These are phyloP conservation scores for Drosophila lacicola DNA, from an alignment of 2,888 invertebrate genomes.

Conservation along the genomic window DNA sequence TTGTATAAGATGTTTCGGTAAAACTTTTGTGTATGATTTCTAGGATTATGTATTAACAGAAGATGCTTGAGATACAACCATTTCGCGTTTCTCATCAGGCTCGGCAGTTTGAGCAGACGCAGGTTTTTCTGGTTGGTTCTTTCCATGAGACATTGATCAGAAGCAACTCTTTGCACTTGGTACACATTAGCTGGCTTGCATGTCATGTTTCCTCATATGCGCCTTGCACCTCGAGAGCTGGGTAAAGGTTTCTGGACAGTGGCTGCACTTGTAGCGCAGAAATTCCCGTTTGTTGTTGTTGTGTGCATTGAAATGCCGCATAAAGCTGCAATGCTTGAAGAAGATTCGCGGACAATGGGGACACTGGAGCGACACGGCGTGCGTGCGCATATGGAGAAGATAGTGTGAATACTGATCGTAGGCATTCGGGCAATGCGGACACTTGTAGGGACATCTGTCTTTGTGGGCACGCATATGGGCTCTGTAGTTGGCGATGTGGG, in stretches of 20 bases:
- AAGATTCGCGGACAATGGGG: constrained; percentile 20
- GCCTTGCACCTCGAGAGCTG: not conserved
- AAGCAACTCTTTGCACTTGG: too few species aligned
- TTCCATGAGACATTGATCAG: too few species aligned
- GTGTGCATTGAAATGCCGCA: too few species aligned
- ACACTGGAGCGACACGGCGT: constrained; percentile 11
- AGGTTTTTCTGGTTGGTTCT: too few species aligned
- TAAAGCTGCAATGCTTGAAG: not conserved
- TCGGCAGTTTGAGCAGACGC: too few species aligned
- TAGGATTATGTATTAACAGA: too few species aligned
- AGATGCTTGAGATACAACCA: too few species aligned
- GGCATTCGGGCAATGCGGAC: constrained; percentile 12
- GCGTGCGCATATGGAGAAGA: not conserved
- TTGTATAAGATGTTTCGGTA: too few species aligned
- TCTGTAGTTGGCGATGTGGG: constrained; percentile 18
- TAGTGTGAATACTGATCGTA: not conserved
- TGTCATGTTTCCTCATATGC: too few species aligned
- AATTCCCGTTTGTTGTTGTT: not conserved
- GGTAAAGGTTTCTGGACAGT: constrained; percentile 16
- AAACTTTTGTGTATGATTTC: too few species aligned
- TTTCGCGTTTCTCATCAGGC: too few species aligned
- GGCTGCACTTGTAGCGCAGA: constrained; percentile 8
- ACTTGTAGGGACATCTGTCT: constrained; percentile 7
- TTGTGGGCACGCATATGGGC: constrained; percentile 13
- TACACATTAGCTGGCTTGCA: too few species aligned